These are phyloP conservation scores for Chironomus striatipennis DNA, from an alignment of 1,140 invertebrate genomes.

Conservation along the genomic window DNA sequence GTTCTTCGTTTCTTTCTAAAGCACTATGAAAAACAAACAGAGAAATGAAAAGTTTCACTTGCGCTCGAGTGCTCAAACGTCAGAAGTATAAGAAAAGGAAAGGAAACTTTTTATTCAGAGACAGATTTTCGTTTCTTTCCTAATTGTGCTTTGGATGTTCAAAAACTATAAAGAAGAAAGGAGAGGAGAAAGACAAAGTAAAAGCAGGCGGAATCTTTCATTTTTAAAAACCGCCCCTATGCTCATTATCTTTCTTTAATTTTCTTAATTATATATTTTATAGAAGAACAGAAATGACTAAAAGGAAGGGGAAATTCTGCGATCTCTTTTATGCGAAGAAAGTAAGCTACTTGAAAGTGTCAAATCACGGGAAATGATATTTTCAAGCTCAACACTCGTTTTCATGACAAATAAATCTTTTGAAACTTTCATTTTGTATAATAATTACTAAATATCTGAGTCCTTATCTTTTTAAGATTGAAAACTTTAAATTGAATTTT, in stretches of 20 bases:
- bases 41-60: background rate
- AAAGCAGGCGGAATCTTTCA: too few relatives aligned
- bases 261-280: conserved; percentile 24
- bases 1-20: background rate
- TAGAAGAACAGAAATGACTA: background rate
- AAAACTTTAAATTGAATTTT: too few relatives aligned
- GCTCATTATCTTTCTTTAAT: conserved; percentile 10
- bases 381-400: background rate
- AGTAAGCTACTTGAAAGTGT: conserved; percentile 8
- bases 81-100: background rate
- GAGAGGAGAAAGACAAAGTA: background rate
- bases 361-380: conserved; percentile 22
- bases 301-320: background rate
- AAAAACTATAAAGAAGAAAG: background rate
- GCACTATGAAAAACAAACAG: conserved; percentile 2
- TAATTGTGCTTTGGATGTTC: background rate
- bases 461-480: too few relatives aligned
- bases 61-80: background rate
- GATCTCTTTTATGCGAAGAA: background rate
- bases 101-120: background rate
- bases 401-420: background rate
- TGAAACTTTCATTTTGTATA: background rate
- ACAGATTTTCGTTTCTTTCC: background rate
- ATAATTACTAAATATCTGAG: too few relatives aligned
- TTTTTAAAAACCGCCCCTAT: background rate